Base-by-base conservation (phyloP, 23 tunicate genomes). In the Halocynthia aurantium region DNA sequence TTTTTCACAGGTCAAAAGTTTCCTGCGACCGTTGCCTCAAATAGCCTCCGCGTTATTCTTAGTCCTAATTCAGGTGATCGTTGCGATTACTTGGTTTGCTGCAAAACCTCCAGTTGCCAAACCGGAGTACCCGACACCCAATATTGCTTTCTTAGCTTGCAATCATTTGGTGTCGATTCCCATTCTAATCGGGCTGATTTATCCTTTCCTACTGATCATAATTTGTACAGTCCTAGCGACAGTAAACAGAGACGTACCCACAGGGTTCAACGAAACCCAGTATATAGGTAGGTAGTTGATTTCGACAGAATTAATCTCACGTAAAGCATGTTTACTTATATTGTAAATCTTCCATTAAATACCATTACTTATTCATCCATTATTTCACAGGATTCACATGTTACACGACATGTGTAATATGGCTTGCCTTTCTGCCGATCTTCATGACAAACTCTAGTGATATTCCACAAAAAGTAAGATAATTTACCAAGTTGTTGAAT, bases 331-430 rank as follows among this genome's bases (percentile, higher is more conserved):
- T 0, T 31, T 31, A 1, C 44, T 31, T 0, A 31, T 31, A 31
- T 31, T 31, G 44, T 31, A 31, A 31, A 0, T 31, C 44, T 31
- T 4, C 1, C 4, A 31, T 31, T 31, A 31, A 31, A 31, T 31
- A 31, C 4, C 44, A 4, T 31, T 31, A 31, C 44, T 31, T 31
- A 0, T 31, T 31, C 44, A 31, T 31, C 44, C 44, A 31, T 31
- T 31, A 31, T 21, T 72, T 17, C 69, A 61, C 60, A 87, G 94
- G 94, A 6, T 87, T 87, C 52, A 78, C 94, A 12, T 82, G 82
- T 86, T 87, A 87, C 69, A 76, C 87, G 6, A 82, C 94, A 6
- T 87, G 94, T 71, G 83, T 87, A 60, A 87, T 83, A 6, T 87
- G 94, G 94, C 58, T 87, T 49, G 94, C 94, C 6, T 87, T 87